Evolutionary conservation across 1,140 invertebrate genomes (phyloP).

Genomic region (Drosophila melanogaster): Release_6_plus_ISO1_MT NT_037436.4:22615501-22616000

Average conservation of each 20-base stretch:
- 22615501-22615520: conserved; percentile 42
- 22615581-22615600: background rate
- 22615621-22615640: conserved; percentile 8
- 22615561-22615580: conserved; percentile 25
- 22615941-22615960: conserved; percentile 46
- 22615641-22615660: conserved; percentile 36
- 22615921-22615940: conserved; percentile 35
- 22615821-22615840: conserved; percentile 36
- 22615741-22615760: conserved; percentile 46
- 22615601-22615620: background rate
- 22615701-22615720: conserved; percentile 83
- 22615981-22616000: conserved; percentile 67
- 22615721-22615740: conserved; percentile 68
- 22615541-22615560: conserved; percentile 23
- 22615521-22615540: conserved; percentile 25
- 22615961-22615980: conserved; percentile 43
- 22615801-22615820: conserved; percentile 23
- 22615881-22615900: conserved; percentile 29
- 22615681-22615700: conserved; percentile 14
- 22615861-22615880: conserved; percentile 30
- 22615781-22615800: conserved; percentile 42
- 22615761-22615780: conserved; percentile 13
- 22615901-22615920: conserved; percentile 7
- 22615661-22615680: conserved; percentile 43
- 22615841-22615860: conserved; percentile 3